phyloP scores from a whole-genome alignment of 2,113 vertebrate genomes.

The Tragulus kanchil region DNA sequence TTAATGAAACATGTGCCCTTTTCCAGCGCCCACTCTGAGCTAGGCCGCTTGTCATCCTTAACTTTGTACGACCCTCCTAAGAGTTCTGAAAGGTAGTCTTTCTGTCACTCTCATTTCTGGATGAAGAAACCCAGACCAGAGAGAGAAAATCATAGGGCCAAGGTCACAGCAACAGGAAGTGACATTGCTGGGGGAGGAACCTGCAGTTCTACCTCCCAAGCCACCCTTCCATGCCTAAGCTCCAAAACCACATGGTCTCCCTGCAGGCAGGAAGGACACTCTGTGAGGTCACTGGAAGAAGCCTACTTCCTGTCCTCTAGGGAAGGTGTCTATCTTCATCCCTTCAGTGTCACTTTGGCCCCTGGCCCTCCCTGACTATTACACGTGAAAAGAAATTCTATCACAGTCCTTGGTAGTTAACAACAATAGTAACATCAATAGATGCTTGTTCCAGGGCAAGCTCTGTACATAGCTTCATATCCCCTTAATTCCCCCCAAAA shows the following conservation, averaged over 20 bases:
- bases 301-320: not conserved
- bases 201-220: not conserved
- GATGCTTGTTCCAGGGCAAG: not conserved
- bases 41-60: not conserved
- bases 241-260: not conserved
- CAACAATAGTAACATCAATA: not conserved
- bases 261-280: not conserved
- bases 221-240: not conserved
- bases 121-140: constrained; percentile 31
- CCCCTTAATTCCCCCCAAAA: not conserved
- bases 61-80: not conserved
- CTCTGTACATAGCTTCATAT: not conserved
- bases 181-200: not conserved
- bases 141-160: constrained; percentile 6
- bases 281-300: not conserved
- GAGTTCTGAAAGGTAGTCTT: constrained; percentile 26
- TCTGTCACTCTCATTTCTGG: constrained; percentile 24
- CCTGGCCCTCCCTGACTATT: not conserved
- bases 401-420: not conserved
- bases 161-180: constrained; percentile 17
- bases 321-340: not conserved
- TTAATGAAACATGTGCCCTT: not conserved
- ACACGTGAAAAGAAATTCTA: not conserved
- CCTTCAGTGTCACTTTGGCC: not conserved
- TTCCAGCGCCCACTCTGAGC: not conserved